A percentile compares a stretch with the other conserved stretches of the same genome.
Conservation (phyloP, 2,888 invertebrate genomes). For the Pilophorus perplexus region DNA sequence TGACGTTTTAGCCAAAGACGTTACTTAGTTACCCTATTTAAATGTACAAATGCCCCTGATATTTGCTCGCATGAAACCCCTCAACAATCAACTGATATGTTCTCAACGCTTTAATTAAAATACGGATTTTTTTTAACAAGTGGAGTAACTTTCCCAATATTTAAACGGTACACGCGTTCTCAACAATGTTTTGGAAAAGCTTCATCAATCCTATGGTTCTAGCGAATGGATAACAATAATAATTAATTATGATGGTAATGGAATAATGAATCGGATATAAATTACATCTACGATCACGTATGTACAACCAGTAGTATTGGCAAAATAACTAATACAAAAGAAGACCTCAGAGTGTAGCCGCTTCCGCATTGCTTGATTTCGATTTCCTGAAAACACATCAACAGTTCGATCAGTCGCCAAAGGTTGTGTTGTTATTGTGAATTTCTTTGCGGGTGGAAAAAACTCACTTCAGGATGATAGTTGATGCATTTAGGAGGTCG, state of each 20-base stretch:
- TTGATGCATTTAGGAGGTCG: slow-evolving; percentile 79
- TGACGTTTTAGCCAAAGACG: too few relatives aligned
- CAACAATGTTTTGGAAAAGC: slow-evolving; percentile 40
- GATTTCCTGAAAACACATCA: slow-evolving; percentile 63
- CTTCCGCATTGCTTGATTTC: slow-evolving; percentile 64
- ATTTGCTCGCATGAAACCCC: slow-evolving; percentile 25
- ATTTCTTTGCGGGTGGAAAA: background rate
- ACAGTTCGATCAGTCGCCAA: too few relatives aligned
- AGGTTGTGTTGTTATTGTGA: background rate
- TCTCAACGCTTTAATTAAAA: slow-evolving; percentile 36
- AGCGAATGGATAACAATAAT: slow-evolving; percentile 45
- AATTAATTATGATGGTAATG: slow-evolving; percentile 33
- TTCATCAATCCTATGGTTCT: slow-evolving; percentile 40
- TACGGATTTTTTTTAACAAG: slow-evolving; percentile 35
- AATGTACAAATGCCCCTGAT: slow-evolving; percentile 14
- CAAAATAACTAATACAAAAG: slow-evolving; percentile 40
- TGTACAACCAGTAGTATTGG: slow-evolving; percentile 29
- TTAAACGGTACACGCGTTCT: too few relatives aligned
- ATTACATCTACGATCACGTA: slow-evolving; percentile 43
- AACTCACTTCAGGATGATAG: slow-evolving; percentile 72
- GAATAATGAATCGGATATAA: slow-evolving; percentile 12
- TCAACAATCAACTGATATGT: slow-evolving; percentile 45
- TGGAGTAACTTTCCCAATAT: slow-evolving; percentile 27
- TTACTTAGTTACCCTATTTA: too few relatives aligned
- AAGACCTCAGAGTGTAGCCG: slow-evolving; percentile 50